phyloP scores from a whole-genome alignment of 1,140 invertebrate species.

The Cydia strobilella region DNA sequence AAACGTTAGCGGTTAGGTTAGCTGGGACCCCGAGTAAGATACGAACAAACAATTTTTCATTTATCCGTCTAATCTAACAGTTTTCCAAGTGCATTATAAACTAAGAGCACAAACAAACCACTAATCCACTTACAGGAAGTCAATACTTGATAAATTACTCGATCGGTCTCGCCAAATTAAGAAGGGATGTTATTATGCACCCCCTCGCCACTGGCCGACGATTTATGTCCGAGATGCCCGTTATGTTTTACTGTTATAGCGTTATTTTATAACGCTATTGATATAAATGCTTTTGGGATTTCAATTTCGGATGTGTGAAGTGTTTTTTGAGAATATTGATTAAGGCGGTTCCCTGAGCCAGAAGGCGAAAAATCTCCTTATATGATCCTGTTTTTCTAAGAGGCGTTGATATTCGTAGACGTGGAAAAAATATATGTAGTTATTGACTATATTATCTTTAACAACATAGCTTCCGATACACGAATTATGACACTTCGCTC shows the following conservation, averaged over 20 bases:
- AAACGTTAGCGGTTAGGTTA: too few species aligned
- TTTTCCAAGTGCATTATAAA: conserved; percentile 46
- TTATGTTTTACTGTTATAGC: conserved; percentile 77
- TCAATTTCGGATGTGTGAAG: conserved; percentile 33
- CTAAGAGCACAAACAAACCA: conserved; percentile 44
- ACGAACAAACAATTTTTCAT: too few species aligned
- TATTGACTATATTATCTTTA: too few species aligned
- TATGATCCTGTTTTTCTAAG: too few species aligned
- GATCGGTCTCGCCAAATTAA: conserved; percentile 66
- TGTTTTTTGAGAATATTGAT: conserved; percentile 26
- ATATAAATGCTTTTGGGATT: conserved; percentile 54
- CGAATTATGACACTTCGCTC: too few species aligned
- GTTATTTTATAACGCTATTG: conserved; percentile 73
- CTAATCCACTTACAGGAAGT: conserved; percentile 41
- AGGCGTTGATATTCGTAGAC: too few species aligned
- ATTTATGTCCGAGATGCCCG: conserved; percentile 62
- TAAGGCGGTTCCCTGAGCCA: too few species aligned
- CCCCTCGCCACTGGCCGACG: conserved; percentile 55
- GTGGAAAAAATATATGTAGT: too few species aligned
- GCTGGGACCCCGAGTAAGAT: too few species aligned
- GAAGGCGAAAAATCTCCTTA: too few species aligned
- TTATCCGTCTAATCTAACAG: not conserved
- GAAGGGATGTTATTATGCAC: conserved; percentile 65
- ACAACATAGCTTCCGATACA: too few species aligned
- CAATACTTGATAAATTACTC: conserved; percentile 66